Conservation (phyloP, 2,888 invertebrate species). For the Ditylenchus weischeri region DNA sequence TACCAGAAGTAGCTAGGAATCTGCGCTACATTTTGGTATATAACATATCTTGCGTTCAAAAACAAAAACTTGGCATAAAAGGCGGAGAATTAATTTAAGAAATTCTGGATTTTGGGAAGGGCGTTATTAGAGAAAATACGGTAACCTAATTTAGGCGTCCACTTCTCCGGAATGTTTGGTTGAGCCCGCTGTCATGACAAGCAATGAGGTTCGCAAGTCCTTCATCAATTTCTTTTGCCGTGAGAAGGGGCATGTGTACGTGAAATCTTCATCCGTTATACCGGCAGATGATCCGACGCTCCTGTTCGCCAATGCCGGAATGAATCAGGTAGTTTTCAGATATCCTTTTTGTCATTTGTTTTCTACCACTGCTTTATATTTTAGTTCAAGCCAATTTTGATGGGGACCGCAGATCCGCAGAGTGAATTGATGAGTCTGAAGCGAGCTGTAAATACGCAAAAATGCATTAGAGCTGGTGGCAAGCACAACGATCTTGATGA, state of each 20-base stretch:
- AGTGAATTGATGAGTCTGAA: constrained; percentile 83
- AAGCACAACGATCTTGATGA: constrained; percentile 99
- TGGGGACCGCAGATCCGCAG: constrained; percentile 87
- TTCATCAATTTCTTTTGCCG: not conserved
- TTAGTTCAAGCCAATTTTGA: constrained; percentile 89
- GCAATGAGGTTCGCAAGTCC: not conserved
- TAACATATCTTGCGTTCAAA: too few relatives aligned
- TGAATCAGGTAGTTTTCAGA: constrained; percentile 79
- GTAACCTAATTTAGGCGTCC: too few relatives aligned
- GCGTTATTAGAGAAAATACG: too few relatives aligned
- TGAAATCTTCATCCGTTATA: not conserved
- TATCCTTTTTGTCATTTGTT: not conserved
- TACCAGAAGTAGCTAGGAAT: too few relatives aligned
- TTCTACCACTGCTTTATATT: constrained; percentile 31
- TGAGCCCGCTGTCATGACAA: too few relatives aligned
- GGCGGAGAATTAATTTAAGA: too few relatives aligned
- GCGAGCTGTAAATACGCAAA: constrained; percentile 89
- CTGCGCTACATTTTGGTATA: too few relatives aligned
- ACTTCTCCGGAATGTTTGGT: too few relatives aligned
- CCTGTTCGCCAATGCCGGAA: constrained; percentile 94
- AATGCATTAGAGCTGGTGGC: constrained; percentile 72
- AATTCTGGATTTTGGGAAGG: too few relatives aligned
- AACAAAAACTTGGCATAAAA: too few relatives aligned
- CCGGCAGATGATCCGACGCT: constrained; percentile 69
- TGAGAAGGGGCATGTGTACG: constrained; percentile 1